These are phyloP conservation scores for Capitulum mitella DNA, from an alignment of 2,888 invertebrate species.

Conservation along the genomic window DNA sequence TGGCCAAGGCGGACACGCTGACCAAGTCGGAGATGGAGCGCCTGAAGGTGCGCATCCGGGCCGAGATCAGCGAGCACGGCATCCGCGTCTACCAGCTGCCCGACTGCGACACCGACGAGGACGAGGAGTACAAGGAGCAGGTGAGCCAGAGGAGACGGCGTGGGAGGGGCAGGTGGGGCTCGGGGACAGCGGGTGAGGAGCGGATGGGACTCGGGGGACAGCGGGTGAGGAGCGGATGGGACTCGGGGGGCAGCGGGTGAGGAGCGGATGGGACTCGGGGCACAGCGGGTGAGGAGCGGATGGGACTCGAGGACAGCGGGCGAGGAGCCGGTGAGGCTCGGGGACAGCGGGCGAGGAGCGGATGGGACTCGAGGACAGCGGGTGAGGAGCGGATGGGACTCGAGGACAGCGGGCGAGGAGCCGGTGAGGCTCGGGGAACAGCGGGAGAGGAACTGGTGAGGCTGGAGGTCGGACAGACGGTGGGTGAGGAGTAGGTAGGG, in stretches of 20 bases:
- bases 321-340: conserved; percentile 65
- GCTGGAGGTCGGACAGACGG: too few relatives aligned
- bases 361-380: too few relatives aligned
- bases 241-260: too few relatives aligned
- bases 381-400: neutral
- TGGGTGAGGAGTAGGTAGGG: too few relatives aligned
- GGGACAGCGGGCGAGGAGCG: neutral
- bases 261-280: too few relatives aligned
- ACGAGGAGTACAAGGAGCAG: conserved; percentile 93
- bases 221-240: too few relatives aligned
- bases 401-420: too few relatives aligned
- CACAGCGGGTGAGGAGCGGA: too few relatives aligned
- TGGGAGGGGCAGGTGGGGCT: neutral
- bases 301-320: conserved; percentile 93
- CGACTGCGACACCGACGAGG: conserved; percentile 89
- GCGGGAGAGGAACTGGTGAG: too few relatives aligned
- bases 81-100: conserved; percentile 92
- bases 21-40: conserved; percentile 84
- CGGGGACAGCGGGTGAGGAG: too few relatives aligned
- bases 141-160: conserved; percentile 40
- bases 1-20: conserved; percentile 91
- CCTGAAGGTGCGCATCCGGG: conserved; percentile 75
- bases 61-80: conserved; percentile 81
- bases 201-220: neutral
- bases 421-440: too few relatives aligned